phyloP scores from a whole-genome alignment of 1,140 invertebrate species.

The Brachionus sp. region DNA sequence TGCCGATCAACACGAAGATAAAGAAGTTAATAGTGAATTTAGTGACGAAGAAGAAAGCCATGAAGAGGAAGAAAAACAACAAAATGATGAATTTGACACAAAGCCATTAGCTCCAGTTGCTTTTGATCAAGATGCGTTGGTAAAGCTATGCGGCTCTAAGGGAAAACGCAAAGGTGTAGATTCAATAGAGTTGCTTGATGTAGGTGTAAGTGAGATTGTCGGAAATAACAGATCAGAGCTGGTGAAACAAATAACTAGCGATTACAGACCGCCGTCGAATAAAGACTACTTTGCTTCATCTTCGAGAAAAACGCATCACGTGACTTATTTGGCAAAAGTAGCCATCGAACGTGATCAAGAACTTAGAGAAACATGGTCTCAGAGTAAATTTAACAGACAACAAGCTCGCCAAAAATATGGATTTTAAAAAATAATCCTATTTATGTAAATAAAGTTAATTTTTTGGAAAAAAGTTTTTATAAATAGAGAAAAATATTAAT shows the following conservation, averaged over 20 bases:
- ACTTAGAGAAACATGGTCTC: neutral
- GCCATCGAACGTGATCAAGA: conserved; percentile 19
- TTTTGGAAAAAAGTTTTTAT: neutral
- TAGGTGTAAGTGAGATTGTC: conserved; percentile 2
- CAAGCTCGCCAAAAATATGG: conserved; percentile 36
- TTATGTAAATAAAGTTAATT: conserved; percentile 26
- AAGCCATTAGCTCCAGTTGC: neutral
- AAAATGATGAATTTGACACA: neutral
- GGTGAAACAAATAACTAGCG: conserved; percentile 33
- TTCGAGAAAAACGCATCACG: conserved; percentile 1
- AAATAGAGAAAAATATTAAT: neutral
- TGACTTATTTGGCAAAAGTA: conserved; percentile 40
- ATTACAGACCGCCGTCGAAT: conserved; percentile 25
- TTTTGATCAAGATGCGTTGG: conserved; percentile 19
- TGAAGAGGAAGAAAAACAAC: neutral
- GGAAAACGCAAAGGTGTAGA: neutral
- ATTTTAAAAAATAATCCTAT: neutral
- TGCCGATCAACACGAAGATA: neutral
- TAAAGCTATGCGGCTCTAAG: conserved; percentile 26
- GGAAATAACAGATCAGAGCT: conserved; percentile 26
- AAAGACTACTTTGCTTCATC: conserved; percentile 40
- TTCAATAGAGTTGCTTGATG: neutral
- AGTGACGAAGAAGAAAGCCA: neutral
- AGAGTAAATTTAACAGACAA: conserved; percentile 5
- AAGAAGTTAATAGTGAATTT: neutral